Base-by-base conservation (phyloP, 2,888 invertebrate genomes). In the Sphecodes monilicornis region DNA sequence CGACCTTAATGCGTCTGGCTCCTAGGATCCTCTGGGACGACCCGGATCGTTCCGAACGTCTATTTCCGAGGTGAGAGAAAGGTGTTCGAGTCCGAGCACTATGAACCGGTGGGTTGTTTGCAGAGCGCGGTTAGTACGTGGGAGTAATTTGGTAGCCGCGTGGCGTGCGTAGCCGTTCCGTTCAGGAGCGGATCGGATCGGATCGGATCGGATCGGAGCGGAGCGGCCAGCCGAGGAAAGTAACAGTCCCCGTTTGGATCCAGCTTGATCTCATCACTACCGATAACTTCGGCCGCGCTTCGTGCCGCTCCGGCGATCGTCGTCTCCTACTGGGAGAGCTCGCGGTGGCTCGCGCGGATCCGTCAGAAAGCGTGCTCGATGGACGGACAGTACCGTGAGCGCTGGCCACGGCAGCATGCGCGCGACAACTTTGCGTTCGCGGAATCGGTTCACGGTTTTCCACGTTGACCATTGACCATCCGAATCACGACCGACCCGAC, bases 371-470 rank as follows among this genome's bases (percentile, higher is more conserved):
- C 60, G 60, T 78, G 57, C 76, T 85, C 88, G 78, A 78, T 82
- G 82, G 79, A 74, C 85, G 85, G 81, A 85, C 89, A 87, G 89
- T 89, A 89, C 87, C 85, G 91, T 80, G 87, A 84, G 87, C 88
- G 90, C 88, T 86, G 86, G 88, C 88, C 80, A 50, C 86, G 86
- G 77, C 82, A 86, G 90, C 86, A 90, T 86, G 89, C 86, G 84
- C 86, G 84, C 85, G 87, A 77, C 80, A 82, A 82, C 54, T 72
- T 57, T 22, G 60, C 60, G 80, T 72, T 79, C 82, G 36, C 70
- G n/a, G 41, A n/a, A 32, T 22, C 26, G 70, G 74, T 75, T 39
- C n/a, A 18, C 18, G 50, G 22, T 11, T 69, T 13, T 57, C 29
- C 76, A 54, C 70, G 81, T 64, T 41, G 46, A 29, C 3, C 18